phyloP scores from a whole-genome alignment of 2,797 vertebrate species.

The Sebastes nivosus region DNA sequence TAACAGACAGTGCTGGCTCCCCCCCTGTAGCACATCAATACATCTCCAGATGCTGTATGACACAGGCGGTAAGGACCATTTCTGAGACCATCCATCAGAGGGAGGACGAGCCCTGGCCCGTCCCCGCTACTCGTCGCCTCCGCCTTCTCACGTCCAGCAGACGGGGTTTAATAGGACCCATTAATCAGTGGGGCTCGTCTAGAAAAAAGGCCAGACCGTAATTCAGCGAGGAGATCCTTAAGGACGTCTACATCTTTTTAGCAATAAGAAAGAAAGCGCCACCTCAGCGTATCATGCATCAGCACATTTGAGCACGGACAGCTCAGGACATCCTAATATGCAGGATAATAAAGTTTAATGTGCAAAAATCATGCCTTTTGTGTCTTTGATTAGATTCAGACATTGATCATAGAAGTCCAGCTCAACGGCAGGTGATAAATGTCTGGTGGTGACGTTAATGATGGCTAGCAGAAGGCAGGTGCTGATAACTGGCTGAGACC shows the following conservation, averaged over 20 bases:
- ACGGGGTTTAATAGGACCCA: conserved; percentile 78
- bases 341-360: background rate
- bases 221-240: conserved; percentile 43
- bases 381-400: conserved; percentile 22
- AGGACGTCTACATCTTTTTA: conserved; percentile 46
- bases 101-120: conserved; percentile 46
- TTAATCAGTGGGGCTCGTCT: conserved; percentile 72
- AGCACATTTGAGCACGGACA: conserved; percentile 16
- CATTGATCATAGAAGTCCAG: conserved; percentile 29
- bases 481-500: conserved; percentile 55
- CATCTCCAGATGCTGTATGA: conserved; percentile 72
- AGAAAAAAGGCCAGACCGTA: conserved; percentile 57
- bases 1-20: conserved; percentile 11
- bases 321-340: background rate
- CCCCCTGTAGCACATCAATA: conserved; percentile 58
- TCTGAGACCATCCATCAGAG: conserved; percentile 77
- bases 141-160: conserved; percentile 60
- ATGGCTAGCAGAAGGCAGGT: conserved; percentile 50
- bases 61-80: conserved; percentile 76
- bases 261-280: conserved; percentile 9
- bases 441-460: conserved; percentile 38
- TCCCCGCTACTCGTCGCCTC: conserved; percentile 46
- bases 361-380: conserved; percentile 8
- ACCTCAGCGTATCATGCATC: conserved; percentile 1
- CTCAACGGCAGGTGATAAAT: conserved; percentile 54